Conservation (phyloP, 2,113 vertebrate species). For the Brachionichthys hirsutus region DNA sequence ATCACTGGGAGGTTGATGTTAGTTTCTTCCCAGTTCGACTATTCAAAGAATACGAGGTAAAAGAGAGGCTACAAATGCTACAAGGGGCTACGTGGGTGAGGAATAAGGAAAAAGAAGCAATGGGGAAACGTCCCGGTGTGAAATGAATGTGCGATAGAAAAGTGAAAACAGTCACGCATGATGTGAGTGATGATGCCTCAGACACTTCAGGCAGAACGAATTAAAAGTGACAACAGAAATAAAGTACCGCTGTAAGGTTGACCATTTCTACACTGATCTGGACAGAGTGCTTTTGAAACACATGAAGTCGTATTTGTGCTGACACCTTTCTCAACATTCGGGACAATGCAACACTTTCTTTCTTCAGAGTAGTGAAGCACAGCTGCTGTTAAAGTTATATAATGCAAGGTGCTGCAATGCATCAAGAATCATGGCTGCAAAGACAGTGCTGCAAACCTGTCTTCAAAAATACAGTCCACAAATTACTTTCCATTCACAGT, state of each 20-base stretch:
- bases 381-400: slow-evolving; percentile 59
- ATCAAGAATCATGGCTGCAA: slow-evolving; percentile 44
- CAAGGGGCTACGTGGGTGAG: slow-evolving; percentile 5
- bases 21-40: slow-evolving; percentile 49
- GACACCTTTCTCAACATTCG: slow-evolving; percentile 53
- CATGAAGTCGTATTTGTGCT: slow-evolving; percentile 37
- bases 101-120: slow-evolving; percentile 15
- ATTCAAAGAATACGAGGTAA: slow-evolving; percentile 37
- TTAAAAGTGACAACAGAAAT: slow-evolving; percentile 65
- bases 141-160: slow-evolving; percentile 21
- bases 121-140: slow-evolving; percentile 8
- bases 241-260: slow-evolving; percentile 32
- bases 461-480: slow-evolving; percentile 2
- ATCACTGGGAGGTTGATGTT: slow-evolving; percentile 53
- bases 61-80: slow-evolving; percentile 26
- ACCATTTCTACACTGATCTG: slow-evolving; percentile 36
- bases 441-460: neutral
- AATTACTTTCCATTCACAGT: neutral
- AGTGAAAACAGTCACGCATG: slow-evolving; percentile 25
- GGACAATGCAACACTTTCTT: slow-evolving; percentile 34
- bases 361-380: slow-evolving; percentile 15
- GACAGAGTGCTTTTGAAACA: slow-evolving; percentile 55
- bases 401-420: slow-evolving; percentile 61
- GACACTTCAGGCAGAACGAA: slow-evolving; percentile 48
- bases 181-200: slow-evolving; percentile 39